Conservation (phyloP, 2,888 invertebrate species). For the Stenotaenia linearis region DNA sequence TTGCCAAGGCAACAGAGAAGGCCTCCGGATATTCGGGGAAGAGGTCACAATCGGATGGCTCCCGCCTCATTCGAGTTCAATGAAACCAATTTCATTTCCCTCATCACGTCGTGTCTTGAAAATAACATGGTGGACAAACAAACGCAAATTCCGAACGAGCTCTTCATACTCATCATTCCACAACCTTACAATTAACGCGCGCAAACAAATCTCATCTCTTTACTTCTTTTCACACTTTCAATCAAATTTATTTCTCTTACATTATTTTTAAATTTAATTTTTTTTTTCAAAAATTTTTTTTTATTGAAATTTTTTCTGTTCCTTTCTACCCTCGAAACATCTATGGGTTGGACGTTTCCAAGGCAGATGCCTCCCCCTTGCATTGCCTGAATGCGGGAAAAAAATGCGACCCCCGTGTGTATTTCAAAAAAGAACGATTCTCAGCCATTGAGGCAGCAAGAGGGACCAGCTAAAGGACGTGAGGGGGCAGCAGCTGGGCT, state of each 20-base stretch:
- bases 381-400: conserved; percentile 10
- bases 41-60: not conserved
- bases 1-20: not conserved
- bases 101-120: not conserved
- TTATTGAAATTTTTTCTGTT: not conserved
- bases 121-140: not conserved
- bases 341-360: not conserved
- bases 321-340: not conserved
- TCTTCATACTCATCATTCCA: not conserved
- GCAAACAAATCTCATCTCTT: not conserved
- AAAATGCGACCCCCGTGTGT: conserved; percentile 27
- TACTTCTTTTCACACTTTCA: not conserved
- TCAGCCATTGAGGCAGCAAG: conserved; percentile 27
- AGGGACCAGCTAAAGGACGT: conserved; percentile 24
- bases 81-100: not conserved
- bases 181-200: not conserved
- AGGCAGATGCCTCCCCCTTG: not conserved
- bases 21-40: not conserved
- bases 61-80: not conserved
- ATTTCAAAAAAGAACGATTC: conserved; percentile 30
- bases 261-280: not conserved
- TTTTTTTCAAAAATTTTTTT: not conserved
- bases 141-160: not conserved
- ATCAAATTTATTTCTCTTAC: not conserved
- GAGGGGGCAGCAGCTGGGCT: not conserved